A percentile compares a stretch with the other conserved stretches of the same genome.
Conservation (phyloP, 2,797 vertebrate species). For the Poecilia velifera region DNA sequence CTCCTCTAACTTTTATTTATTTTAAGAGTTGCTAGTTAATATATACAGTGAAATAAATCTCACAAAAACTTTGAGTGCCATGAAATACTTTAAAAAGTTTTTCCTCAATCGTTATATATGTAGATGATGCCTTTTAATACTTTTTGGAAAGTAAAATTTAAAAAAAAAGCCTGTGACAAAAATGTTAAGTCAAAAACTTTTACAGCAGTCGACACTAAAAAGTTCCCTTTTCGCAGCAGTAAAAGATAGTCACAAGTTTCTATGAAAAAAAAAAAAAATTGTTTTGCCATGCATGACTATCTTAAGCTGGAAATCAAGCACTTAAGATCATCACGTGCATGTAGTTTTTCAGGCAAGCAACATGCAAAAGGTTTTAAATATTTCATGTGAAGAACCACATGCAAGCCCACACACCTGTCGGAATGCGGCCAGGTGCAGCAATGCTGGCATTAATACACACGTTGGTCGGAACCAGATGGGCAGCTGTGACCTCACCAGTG, state of each 20-base stretch:
- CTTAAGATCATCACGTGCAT: conserved; percentile 21
- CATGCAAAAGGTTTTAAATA: not conserved
- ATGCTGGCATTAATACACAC: conserved; percentile 58
- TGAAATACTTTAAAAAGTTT: too few relatives aligned
- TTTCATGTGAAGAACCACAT: conserved; percentile 10
- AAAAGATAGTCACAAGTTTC: not conserved
- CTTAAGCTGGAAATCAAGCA: not conserved
- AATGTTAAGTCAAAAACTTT: not conserved
- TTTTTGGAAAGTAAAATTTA: not conserved
- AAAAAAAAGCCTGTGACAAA: too few relatives aligned
- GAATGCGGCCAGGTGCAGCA: conserved; percentile 29
- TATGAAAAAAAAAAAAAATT: not conserved
- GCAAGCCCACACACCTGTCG: conserved; percentile 55
- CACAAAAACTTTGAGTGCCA: too few relatives aligned
- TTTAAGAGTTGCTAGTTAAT: not conserved
- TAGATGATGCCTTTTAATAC: not conserved
- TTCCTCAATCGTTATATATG: not conserved
- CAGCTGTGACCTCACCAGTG: conserved; percentile 41
- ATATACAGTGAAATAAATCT: not conserved
- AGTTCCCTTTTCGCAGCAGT: not conserved
- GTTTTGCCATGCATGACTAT: conserved; percentile 32
- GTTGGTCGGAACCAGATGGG: conserved; percentile 28
- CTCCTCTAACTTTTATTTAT: not conserved
- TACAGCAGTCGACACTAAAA: not conserved
- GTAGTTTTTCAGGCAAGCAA: not conserved